Evolutionary conservation across 1,140 invertebrate species (phyloP), one percentile per base, ranked within the genome.

Genomic region (Drosophila pseudoobscura): DNA sequence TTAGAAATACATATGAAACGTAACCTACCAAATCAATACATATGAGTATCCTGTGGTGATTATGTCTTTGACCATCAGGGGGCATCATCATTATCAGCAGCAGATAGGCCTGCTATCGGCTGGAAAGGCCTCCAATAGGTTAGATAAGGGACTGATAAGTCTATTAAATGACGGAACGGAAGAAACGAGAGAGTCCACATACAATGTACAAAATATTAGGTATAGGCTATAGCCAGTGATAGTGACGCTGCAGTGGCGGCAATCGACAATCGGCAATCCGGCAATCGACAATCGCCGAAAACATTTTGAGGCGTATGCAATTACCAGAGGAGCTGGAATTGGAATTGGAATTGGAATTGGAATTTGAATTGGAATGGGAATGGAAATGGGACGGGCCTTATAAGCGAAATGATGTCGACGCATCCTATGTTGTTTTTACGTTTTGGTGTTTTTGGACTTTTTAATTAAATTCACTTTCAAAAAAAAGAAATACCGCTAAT

Each of bases 381-480:
- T 50, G 51, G 46, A 44, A 55, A 61, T 60, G 39, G 57, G 66
- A 66, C 43, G 63, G 58, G 63, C 75, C 76, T 74, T 74, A 63
- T 79, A 78, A 68, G 74, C 47, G 61, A 65, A 53, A 20, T 43
- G 56, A 73, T 50, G 54, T 47, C 54, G 45, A 70, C 62, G 71
- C 79, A 78, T 75, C 76, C 46, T 61, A 75, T 79, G 60, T 79
- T 47, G 58, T 68, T 13, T 69, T 46, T 59, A 29, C 55, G 35
- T 66, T 35, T 60, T 52, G 46, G 31, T 20, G 39, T 44, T 46
- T 9, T 58, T 51, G 44, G 51, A 69, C 68, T 57, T 87, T 79
- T 85, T 85, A 85, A 85, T 85, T 87, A 85, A 87, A 85, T 87
- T 80, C 78, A 87, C 80, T 85, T 85, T 85, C 80, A 85, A 87